Evolutionary conservation across 2,888 invertebrate genomes (phyloP), one percentile per base, ranked within the genome.

Genomic region (Phoenoteleia sp.): DNA sequence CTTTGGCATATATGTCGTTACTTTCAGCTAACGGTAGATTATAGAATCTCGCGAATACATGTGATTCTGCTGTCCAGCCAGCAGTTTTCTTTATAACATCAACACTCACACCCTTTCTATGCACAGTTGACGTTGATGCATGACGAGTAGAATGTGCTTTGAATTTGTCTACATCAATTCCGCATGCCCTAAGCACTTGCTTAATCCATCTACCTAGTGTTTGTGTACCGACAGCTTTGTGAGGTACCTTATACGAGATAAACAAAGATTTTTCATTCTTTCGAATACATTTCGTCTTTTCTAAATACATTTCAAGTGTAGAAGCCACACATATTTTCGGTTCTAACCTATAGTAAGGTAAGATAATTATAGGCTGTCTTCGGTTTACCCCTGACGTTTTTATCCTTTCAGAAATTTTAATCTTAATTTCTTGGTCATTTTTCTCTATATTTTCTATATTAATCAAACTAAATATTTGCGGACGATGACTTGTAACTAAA

Each of bases 271-370:
- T 47, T 0, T 6, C 21, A 21, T 7, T 5, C 4, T 7, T 15
- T 33, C 74, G 17, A 29, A 67, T 15, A 5, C 27, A 15, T 33
- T 36, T 17, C n/a, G 81, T 77, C 25, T 54, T 62, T 4, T 13
- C 9, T 17, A 81, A 29, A 52, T 79, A 85, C 23, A 2, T 0
- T 29, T 69, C 3, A 13, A 81, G 17, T 2, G 71, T 17, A 1
- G 81, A 56, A 4, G 52, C 85, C 1, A 86, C 74, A 17, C 85
- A 89, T 19, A 87, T 19, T 9, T 58, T 67, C 4, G 9, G 9
- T 23, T 77, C 15, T 11, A 1, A 0, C 19, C 1, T 15, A 15
- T 47, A 66, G 19, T 47, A 67, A 3, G 76, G 67, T 36, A 77
- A 5, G n/a, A 47, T 17, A 3, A 77, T 15, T 1, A 7, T 17